Base-by-base conservation (phyloP, 2,888 invertebrate genomes). In the Melieria omissa region DNA sequence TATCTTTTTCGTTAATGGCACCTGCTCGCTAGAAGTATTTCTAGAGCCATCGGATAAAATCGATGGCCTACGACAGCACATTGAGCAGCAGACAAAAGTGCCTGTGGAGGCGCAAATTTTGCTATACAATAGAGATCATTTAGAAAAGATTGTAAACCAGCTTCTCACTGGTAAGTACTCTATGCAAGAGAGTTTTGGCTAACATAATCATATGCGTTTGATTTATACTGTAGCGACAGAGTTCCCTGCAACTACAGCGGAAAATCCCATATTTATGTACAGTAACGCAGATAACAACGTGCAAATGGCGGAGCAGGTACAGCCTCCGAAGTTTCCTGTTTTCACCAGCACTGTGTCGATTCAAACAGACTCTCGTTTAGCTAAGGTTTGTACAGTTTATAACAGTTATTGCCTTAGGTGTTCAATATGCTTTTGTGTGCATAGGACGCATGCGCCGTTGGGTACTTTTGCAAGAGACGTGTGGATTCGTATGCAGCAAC, bases 321-420 rank as follows among this genome's bases (percentile, higher is more conserved):
- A 93, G 75, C 86, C 92, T 75, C 93, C 95, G 5, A 94, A 94
- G 86, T 97, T 97, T 84, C 96, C 96, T 0, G 92, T 92, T n/a
- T 96, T 97, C 87, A 93, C 94, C 2, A 93, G 91, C 83, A 90
- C 93, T 70, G 93, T 95, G 46, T 94, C 94, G 0, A 94, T 97
- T 0, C 97, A 97, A 86, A 94, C 94, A 83, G 98, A 98, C 86
- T 96, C 97, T n/a, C 93, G 93, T 76, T 91, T 95, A 81, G 95
- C 96, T 1, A 97, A 98, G 88, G 91, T 91, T 68, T 57, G 41
- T 57, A 16, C 0, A 57, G 45, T 42, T 60, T 6, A 16, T 41
- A 9, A 49, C 0, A 54, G 47, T 29, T 47, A 16, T n/a, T 65
- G 42, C 8, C 6, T 52, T 4, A 14, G 5, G 10, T 1, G 12